Evolutionary conservation across 2,888 invertebrate species (phyloP).

Genomic region (Megalurothrips usitatus): DNA sequence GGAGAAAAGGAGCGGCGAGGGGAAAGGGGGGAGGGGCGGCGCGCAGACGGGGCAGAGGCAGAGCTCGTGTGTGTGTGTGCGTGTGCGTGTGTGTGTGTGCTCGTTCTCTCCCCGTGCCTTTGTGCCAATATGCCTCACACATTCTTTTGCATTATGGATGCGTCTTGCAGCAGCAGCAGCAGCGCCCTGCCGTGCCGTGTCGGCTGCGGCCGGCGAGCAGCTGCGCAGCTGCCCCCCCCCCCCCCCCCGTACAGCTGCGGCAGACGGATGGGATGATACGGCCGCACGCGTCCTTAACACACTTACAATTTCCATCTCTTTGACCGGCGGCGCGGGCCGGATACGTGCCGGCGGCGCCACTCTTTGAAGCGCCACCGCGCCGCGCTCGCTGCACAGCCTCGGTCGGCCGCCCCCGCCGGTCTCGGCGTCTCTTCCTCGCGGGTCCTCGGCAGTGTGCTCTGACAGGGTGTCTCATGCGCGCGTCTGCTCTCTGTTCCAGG

Average conservation of each 20-base stretch:
- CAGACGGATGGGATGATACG: neutral
- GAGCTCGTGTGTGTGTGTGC: neutral
- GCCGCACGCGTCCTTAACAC: neutral
- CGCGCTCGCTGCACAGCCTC: too few relatives aligned
- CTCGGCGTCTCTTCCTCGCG: too few relatives aligned
- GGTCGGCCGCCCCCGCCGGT: too few relatives aligned
- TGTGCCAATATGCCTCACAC: neutral
- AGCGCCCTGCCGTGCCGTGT: neutral
- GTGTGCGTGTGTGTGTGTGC: too few relatives aligned
- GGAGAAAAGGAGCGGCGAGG: neutral
- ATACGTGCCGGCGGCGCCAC: too few relatives aligned
- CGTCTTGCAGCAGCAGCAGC: neutral
- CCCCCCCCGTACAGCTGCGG: neutral
- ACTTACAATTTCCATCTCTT: slow-evolving; percentile 4
- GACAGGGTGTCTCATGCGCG: too few relatives aligned
- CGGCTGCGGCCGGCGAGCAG: neutral
- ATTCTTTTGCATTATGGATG: neutral
- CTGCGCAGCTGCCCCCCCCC: neutral
- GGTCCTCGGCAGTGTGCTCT: too few relatives aligned
- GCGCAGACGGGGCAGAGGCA: neutral
- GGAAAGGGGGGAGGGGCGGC: neutral
- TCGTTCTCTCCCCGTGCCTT: neutral
- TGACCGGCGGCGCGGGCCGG: too few relatives aligned
- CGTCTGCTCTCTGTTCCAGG: too few relatives aligned
- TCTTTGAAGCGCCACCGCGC: too few relatives aligned